phyloP scores from a whole-genome alignment of 2,113 vertebrate species.

The Microtus richardsoni region DNA sequence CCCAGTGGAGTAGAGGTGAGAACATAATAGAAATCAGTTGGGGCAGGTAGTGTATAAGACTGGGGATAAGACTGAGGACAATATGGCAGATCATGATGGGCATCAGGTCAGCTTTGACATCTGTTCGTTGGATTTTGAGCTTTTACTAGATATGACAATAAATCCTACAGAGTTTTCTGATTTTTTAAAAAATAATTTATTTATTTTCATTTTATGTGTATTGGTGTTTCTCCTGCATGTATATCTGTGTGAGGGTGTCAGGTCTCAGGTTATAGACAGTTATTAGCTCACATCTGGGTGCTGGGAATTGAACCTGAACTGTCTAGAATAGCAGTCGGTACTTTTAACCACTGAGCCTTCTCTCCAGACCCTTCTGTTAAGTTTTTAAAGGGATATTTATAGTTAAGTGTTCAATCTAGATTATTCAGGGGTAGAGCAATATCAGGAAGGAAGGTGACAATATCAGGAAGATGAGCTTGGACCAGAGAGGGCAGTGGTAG shows the following conservation, averaged over 20 bases:
- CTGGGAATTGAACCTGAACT: no score
- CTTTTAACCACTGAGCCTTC: no score
- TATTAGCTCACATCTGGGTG: no score
- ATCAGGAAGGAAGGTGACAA: not conserved
- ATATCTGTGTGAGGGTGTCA: no score
- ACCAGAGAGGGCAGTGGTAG: not conserved
- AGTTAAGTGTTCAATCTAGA: not conserved
- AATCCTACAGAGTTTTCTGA: not conserved
- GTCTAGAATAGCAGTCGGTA: no score
- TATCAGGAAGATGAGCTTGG: not conserved
- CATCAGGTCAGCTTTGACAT: not conserved
- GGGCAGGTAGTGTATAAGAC: not conserved
- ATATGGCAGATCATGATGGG: not conserved
- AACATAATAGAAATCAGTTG: not conserved
- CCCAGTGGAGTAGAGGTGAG: not conserved
- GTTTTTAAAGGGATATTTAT: not conserved
- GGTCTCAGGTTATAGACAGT: no score
- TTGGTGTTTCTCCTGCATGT: no score
- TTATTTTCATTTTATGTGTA: no score
- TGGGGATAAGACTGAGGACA: no score
- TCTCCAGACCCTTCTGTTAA: not conserved
- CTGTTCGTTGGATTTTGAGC: not conserved
- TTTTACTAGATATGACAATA: conserved; percentile 16
- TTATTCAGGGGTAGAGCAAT: not conserved
- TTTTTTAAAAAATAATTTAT: no score